Conservation (phyloP, 2,888 invertebrate genomes). For the Congeria kusceri region DNA sequence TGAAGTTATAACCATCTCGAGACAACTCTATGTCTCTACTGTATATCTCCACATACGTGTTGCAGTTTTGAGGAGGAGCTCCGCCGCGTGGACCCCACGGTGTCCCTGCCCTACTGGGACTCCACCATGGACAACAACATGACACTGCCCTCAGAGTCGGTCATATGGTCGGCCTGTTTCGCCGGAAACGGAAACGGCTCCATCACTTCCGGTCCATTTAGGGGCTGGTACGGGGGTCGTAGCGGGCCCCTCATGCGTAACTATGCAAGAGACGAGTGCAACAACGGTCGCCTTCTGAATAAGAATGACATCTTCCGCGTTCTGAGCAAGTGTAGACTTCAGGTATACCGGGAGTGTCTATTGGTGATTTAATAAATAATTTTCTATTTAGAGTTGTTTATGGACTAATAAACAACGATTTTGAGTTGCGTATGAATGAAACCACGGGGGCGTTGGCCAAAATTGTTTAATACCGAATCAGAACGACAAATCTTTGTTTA, state of each 20-base stretch:
- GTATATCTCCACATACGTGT: too few relatives aligned
- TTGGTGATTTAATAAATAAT: too few relatives aligned
- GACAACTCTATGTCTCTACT: too few relatives aligned
- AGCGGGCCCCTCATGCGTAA: slow-evolving; percentile 62
- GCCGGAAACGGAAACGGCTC: slow-evolving; percentile 66
- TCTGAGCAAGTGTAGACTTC: slow-evolving; percentile 41
- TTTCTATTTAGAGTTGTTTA: too few relatives aligned
- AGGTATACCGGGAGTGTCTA: too few relatives aligned
- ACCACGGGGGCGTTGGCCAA: too few relatives aligned
- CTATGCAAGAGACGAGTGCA: slow-evolving; percentile 49
- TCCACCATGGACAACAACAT: slow-evolving; percentile 66
- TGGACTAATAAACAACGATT: too few relatives aligned
- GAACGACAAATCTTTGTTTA: too few relatives aligned
- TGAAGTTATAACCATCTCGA: too few relatives aligned
- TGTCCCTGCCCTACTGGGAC: slow-evolving; percentile 74
- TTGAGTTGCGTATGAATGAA: background rate
- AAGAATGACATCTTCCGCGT: slow-evolving; percentile 49
- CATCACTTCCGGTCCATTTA: slow-evolving; percentile 66
- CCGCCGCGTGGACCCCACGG: slow-evolving; percentile 58
- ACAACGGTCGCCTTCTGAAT: slow-evolving; percentile 60
- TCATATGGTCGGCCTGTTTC: slow-evolving; percentile 65
- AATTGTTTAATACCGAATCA: too few relatives aligned
- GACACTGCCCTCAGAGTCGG: slow-evolving; percentile 56
- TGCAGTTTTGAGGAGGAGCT: slow-evolving; percentile 72
- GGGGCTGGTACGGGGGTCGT: slow-evolving; percentile 63